phyloP scores from a whole-genome alignment of 2,888 invertebrate species.

The Sphecodes monilicornis region DNA sequence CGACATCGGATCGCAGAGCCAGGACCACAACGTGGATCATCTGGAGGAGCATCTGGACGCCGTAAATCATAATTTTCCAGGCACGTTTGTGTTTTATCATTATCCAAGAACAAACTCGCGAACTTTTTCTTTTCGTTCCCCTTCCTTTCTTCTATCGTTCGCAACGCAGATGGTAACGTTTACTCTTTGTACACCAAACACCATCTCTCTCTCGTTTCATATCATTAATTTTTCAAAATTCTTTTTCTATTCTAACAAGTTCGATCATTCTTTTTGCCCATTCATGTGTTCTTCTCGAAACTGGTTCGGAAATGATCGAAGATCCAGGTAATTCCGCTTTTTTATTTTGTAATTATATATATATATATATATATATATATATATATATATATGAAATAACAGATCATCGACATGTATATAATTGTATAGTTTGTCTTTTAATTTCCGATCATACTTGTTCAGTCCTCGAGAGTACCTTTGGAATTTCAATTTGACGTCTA shows the following conservation, averaged over 20 bases:
- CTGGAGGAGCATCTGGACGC: background rate
- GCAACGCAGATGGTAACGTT: background rate
- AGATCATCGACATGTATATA: slow-evolving; percentile 7
- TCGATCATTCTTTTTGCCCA: background rate
- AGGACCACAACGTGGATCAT: background rate
- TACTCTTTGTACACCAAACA: background rate
- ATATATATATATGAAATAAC: background rate
- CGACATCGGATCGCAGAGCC: background rate
- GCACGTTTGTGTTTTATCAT: slow-evolving; percentile 11
- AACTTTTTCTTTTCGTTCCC: background rate
- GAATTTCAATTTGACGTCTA: background rate
- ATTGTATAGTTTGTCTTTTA: slow-evolving; percentile 5
- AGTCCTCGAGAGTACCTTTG: background rate
- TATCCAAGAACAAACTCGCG: background rate
- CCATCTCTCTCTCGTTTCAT: background rate
- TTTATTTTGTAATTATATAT: background rate
- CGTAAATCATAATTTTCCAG: slow-evolving; percentile 8
- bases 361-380: too few relatives aligned
- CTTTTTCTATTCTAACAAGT: background rate
- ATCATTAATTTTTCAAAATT: slow-evolving; percentile 15
- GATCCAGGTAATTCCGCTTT: background rate
- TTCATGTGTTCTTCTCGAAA: background rate
- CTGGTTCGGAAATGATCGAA: background rate
- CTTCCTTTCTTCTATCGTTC: background rate
- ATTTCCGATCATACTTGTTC: slow-evolving; percentile 1